phyloP scores from a whole-genome alignment of 2,888 invertebrate species.

The Zeuzera pyrina region DNA sequence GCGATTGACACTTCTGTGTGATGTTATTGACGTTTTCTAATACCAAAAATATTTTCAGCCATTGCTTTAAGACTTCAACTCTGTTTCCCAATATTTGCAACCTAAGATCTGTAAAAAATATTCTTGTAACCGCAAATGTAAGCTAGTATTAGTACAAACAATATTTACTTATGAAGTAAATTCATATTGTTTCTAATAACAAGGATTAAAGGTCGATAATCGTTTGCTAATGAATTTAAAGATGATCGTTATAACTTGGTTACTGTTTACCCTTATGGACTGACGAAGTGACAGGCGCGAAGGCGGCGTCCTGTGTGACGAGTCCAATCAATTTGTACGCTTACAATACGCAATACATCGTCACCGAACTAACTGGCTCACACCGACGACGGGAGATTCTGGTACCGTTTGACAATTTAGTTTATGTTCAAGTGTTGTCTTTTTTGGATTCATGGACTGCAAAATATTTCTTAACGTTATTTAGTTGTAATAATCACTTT shows the following conservation, averaged over 20 bases:
- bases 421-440: no score
- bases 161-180: no score
- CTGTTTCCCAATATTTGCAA: neutral
- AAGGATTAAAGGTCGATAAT: no score
- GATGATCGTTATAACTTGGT: conserved; percentile 18
- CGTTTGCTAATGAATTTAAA: no score
- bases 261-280: conserved; percentile 40
- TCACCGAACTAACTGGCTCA: conserved; percentile 49
- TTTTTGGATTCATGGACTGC: no score
- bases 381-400: conserved; percentile 37
- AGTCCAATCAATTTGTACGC: conserved; percentile 63
- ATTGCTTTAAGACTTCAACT: no score
- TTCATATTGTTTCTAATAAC: no score
- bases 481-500: no score
- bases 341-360: conserved; percentile 61
- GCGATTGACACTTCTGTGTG: conserved; percentile 22
- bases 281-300: conserved; percentile 58
- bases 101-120: neutral
- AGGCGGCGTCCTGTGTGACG: conserved; percentile 54
- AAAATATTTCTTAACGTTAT: no score
- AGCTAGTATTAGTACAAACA: no score
- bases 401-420: no score
- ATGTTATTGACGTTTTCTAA: conserved; percentile 23
- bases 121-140: no score
- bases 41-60: conserved; percentile 8